A percentile compares a stretch with the other conserved stretches of the same genome.
phyloP scores from a whole-genome alignment of 2,797 vertebrate genomes.

The Vipera ursinii region DNA sequence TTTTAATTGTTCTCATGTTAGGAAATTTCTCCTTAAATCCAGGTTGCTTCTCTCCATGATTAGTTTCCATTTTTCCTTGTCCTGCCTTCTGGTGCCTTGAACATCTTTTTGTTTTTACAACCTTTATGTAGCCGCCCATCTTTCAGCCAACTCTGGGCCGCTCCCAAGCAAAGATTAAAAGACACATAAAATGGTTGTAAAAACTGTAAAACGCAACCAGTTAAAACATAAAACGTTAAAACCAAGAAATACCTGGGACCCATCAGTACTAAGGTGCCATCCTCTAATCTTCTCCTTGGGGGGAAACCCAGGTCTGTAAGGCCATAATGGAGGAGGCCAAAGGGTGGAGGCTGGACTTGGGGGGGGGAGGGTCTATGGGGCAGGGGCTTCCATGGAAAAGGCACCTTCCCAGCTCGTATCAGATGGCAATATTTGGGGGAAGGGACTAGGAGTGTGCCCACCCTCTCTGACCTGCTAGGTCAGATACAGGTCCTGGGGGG shows the following conservation, averaged over 20 bases:
- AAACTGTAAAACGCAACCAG: not conserved
- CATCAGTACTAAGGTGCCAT: too few species aligned
- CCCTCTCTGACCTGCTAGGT: not conserved
- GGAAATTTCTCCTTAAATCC: not conserved
- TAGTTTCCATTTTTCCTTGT: too few species aligned
- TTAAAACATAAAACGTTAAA: not conserved
- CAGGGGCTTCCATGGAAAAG: too few species aligned
- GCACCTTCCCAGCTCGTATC: not conserved
- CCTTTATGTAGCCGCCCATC: too few species aligned
- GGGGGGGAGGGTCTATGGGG: too few species aligned
- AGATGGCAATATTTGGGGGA: not conserved
- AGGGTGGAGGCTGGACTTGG: too few species aligned
- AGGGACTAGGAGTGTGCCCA: too few species aligned
- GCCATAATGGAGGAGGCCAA: not conserved
- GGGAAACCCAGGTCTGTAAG: not conserved
- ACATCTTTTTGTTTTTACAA: not conserved
- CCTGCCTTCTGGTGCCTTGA: not conserved
- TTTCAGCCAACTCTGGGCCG: not conserved
- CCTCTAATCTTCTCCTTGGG: not conserved
- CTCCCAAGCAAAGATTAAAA: not conserved
- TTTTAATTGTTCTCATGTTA: rapidly evolving
- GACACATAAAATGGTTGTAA: not conserved
- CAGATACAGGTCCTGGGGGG: too few species aligned
- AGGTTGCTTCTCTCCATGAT: not conserved
- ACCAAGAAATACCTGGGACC: not conserved